Evolutionary conservation across 1,140 invertebrate genomes (phyloP), one percentile per base, ranked within the genome.

Genomic region (Propsilocerus akamusi): DNA sequence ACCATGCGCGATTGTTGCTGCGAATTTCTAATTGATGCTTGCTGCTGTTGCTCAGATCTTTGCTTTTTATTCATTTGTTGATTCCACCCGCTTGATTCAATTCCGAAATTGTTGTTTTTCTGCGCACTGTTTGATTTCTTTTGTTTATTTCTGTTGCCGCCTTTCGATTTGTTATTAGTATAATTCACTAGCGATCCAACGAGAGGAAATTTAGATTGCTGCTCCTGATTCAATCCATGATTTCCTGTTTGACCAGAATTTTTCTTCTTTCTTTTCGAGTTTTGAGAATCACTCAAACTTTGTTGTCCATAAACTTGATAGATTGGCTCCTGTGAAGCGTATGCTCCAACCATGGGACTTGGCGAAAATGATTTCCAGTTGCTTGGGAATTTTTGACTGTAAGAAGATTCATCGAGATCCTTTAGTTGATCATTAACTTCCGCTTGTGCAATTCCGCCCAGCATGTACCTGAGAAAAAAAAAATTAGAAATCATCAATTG

Each of bases 271-370:
- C 22, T 41, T 17, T 41, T 41, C 14, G n/a, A 4, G 5, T 41
- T 41, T 20, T 41, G 34, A 20, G 17, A 17, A 30, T 30, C 10
- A 12, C 14, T 10, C 28, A 12, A n/a, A 10, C 22, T n/a, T 37
- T 37, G 32, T 37, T 37, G 34, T n/a, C 34, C 34, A 41, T 41
- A 41, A 2, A 41, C 34, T 41, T 41, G 34, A 41, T 41, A 41
- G 17, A 41, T 41, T 17, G 34, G 34, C 17, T 41, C 22, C 17
- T 20, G 17, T 20, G 34, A 41, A 5, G 34, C 22, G 14, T 20
- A 41, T 20, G 34, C 17, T 6, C 34, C 34, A 6, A 22, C 5
- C 3, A n/a, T n/a, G n/a, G n/a, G n/a, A n/a, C n/a, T n/a, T n/a
- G 34, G 14, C 22, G 34, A 41, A 20, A 41, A 20, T 20, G n/a